phyloP scores from a whole-genome alignment of 1,140 invertebrate species.

The Brachionus rotundiformis region DNA sequence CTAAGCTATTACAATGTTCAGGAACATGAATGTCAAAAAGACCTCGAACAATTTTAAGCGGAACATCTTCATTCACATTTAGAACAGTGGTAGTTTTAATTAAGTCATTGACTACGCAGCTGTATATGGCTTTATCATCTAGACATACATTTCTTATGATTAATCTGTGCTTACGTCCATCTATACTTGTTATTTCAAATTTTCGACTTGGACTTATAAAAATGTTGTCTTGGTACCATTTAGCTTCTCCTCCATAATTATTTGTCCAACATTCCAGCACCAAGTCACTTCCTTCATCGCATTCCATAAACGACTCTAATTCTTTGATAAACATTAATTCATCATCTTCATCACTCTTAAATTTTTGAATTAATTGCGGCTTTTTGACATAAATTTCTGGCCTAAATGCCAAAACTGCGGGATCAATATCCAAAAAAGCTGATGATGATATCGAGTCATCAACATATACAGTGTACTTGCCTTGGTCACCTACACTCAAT shows the following conservation, averaged over 20 bases:
- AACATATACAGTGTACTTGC: conserved; percentile 40
- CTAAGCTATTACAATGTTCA: neutral
- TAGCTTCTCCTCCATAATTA: neutral
- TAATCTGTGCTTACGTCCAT: conserved; percentile 17
- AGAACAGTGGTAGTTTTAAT: conserved; percentile 2
- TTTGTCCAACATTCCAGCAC: conserved; percentile 39
- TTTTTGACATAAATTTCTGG: conserved; percentile 25
- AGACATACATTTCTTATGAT: neutral
- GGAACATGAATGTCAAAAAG: conserved; percentile 24
- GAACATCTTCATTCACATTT: neutral
- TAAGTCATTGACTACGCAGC: neutral
- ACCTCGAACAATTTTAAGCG: neutral
- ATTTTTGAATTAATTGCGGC: conserved; percentile 12
- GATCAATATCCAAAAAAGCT: conserved; percentile 10
- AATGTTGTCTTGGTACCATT: conserved; percentile 15
- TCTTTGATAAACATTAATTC: conserved; percentile 29
- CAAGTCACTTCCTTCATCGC: neutral
- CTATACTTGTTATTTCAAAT: conserved; percentile 5
- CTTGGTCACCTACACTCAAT: conserved; percentile 20
- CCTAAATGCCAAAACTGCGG: neutral
- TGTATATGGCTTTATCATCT: conserved; percentile 25
- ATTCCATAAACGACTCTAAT: neutral
- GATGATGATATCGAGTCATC: neutral
- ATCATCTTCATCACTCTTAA: neutral
- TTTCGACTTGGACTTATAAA: neutral